These are phyloP conservation scores for Leptobrachium leishanense DNA, from an alignment of 2,113 vertebrate species.

Conservation along the genomic window DNA sequence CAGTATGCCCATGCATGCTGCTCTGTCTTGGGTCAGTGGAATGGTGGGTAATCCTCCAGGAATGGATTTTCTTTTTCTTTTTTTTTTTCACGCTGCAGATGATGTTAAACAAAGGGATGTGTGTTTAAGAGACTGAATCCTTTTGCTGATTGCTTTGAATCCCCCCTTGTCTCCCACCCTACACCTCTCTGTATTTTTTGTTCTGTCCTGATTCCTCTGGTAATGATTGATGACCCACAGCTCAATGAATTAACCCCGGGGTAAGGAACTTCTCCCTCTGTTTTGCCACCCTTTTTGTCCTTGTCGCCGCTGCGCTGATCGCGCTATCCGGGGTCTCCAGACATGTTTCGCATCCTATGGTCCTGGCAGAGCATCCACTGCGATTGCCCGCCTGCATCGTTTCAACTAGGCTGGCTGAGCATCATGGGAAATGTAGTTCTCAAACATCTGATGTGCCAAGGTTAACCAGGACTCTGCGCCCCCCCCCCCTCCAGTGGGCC, in stretches of 20 bases:
- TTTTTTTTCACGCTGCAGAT: background rate
- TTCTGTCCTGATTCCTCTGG: background rate
- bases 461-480: background rate
- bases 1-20: background rate
- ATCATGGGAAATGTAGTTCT: slow-evolving; percentile 14
- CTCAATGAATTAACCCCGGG: slow-evolving; percentile 24
- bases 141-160: background rate
- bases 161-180: background rate
- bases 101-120: slow-evolving; percentile 37
- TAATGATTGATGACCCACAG: slow-evolving; percentile 6
- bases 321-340: background rate
- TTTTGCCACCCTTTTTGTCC: slow-evolving; percentile 7
- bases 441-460: background rate
- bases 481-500: too few relatives aligned
- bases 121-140: slow-evolving; percentile 35
- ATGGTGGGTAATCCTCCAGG: background rate
- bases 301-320: slow-evolving; percentile 16
- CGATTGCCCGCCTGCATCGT: background rate
- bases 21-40: background rate
- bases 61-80: background rate
- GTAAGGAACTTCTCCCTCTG: too few relatives aligned
- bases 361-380: background rate
- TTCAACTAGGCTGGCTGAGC: background rate
- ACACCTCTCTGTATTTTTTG: background rate
- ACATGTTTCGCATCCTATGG: slow-evolving; percentile 9